phyloP scores from a whole-genome alignment of 2,113 vertebrate species.

The Taurulus bubalis region DNA sequence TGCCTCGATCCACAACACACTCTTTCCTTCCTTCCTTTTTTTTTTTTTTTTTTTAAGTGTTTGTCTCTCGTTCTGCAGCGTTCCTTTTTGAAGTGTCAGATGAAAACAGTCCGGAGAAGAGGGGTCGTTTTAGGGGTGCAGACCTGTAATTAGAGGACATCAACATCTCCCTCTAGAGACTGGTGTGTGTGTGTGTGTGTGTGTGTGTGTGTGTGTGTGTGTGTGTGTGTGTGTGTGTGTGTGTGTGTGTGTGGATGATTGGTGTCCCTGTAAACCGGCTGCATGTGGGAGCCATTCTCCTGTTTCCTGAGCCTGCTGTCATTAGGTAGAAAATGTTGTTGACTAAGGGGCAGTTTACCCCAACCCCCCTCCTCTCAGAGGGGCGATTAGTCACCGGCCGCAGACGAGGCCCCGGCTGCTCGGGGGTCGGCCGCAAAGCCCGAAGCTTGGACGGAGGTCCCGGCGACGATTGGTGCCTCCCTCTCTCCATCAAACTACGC shows the following conservation, averaged over 20 bases:
- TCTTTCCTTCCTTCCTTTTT: background rate
- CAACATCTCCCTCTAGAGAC: constrained; percentile 54
- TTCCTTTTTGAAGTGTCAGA: constrained; percentile 62
- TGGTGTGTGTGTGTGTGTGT: constrained; percentile 40
- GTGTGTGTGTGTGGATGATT: constrained; percentile 54
- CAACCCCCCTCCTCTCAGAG: constrained; percentile 64
- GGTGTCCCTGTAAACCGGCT: constrained; percentile 74
- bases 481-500: constrained; percentile 11
- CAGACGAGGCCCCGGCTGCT: constrained; percentile 31
- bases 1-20: constrained; percentile 4
- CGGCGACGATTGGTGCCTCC: too few relatives aligned
- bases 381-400: constrained; percentile 71
- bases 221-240: constrained; percentile 28
- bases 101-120: constrained; percentile 62
- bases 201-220: constrained; percentile 30
- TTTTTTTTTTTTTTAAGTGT: background rate
- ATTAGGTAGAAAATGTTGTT: constrained; percentile 76
- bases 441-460: background rate
- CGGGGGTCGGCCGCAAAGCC: constrained; percentile 14
- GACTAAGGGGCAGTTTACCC: constrained; percentile 66
- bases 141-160: constrained; percentile 73
- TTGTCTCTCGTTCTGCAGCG: constrained; percentile 40
- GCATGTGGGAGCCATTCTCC: constrained; percentile 80
- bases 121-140: constrained; percentile 58
- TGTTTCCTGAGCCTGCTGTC: constrained; percentile 79